Evolutionary conservation across 1,140 invertebrate genomes (phyloP).

Genomic region (Helicoverpa zea): DNA sequence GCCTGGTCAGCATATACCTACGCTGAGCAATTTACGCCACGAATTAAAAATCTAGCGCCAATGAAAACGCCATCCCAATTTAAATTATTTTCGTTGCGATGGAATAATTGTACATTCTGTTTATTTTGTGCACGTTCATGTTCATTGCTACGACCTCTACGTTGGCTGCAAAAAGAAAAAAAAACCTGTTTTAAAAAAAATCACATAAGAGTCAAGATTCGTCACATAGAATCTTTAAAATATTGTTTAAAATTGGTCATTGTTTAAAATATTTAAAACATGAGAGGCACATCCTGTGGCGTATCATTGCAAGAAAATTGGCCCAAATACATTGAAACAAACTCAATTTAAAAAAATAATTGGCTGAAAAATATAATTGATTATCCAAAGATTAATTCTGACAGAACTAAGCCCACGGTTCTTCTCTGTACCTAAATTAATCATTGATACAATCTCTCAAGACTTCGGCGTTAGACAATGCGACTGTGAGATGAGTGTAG

Average conservation of each 20-base stretch:
- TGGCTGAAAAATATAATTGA: too few species aligned
- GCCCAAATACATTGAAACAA: too few species aligned
- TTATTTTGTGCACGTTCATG: conserved; percentile 16
- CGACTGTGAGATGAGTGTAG: conserved; percentile 16
- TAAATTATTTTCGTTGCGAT: conserved; percentile 24
- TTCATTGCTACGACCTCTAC: conserved; percentile 9
- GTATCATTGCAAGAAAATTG: too few species aligned
- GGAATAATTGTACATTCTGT: conserved; percentile 16
- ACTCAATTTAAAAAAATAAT: too few species aligned
- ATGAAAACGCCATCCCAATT: conserved; percentile 27
- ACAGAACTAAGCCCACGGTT: not conserved
- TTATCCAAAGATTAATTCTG: too few species aligned
- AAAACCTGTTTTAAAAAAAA: not conserved
- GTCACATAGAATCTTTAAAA: not conserved
- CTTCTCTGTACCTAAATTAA: conserved; percentile 14
- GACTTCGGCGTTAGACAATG: conserved; percentile 21
- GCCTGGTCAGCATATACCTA: conserved; percentile 38
- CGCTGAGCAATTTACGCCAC: conserved; percentile 28
- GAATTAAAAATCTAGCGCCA: conserved; percentile 37
- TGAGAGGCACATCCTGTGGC: too few species aligned
- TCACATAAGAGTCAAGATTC: not conserved
- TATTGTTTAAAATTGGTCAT: too few species aligned
- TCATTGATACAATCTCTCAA: conserved; percentile 16
- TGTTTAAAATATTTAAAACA: too few species aligned
- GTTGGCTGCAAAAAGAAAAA: not conserved